These are phyloP conservation scores for Lasaia peninsularis DNA, from an alignment of 1,140 invertebrate species.

Conservation along the genomic window DNA sequence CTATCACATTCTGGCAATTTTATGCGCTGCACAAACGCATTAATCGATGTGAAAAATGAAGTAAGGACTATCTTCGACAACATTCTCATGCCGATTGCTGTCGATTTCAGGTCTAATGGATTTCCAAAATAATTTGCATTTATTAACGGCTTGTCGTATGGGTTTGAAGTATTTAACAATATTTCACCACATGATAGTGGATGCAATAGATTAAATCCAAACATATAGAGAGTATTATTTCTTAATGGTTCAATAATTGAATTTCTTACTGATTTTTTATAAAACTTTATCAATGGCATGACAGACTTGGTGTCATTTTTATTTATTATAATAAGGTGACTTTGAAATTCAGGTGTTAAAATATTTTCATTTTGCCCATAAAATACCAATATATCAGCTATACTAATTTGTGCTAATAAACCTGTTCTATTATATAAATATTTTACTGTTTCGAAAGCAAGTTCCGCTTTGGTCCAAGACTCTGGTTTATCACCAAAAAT, in stretches of 20 bases:
- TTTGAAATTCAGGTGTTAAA: not conserved
- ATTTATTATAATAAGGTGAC: not conserved
- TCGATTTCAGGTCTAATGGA: constrained; percentile 80
- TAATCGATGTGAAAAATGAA: constrained; percentile 57
- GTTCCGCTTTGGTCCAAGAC: constrained; percentile 14
- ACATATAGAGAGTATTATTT: constrained; percentile 53
- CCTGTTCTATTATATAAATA: constrained; percentile 55
- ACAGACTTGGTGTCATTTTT: not conserved
- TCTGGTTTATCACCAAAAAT: constrained; percentile 43
- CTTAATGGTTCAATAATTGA: constrained; percentile 54
- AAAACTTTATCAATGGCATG: not conserved
- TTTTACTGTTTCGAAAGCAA: constrained; percentile 34
- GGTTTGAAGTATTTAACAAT: constrained; percentile 59
- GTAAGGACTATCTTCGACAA: constrained; percentile 56
- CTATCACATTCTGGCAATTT: constrained; percentile 62
- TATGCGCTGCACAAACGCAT: constrained; percentile 56
- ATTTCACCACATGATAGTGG: constrained; percentile 73
- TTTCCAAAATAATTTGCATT: constrained; percentile 88
- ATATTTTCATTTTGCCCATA: not conserved
- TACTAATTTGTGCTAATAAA: not conserved
- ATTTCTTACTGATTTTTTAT: constrained; percentile 32
- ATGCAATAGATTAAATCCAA: constrained; percentile 65
- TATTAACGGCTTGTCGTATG: constrained; percentile 83
- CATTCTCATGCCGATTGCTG: constrained; percentile 79
- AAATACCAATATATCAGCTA: not conserved